These are phyloP conservation scores for Aspidapion aeneum DNA, from an alignment of 2,888 invertebrate species.

Conservation along the genomic window DNA sequence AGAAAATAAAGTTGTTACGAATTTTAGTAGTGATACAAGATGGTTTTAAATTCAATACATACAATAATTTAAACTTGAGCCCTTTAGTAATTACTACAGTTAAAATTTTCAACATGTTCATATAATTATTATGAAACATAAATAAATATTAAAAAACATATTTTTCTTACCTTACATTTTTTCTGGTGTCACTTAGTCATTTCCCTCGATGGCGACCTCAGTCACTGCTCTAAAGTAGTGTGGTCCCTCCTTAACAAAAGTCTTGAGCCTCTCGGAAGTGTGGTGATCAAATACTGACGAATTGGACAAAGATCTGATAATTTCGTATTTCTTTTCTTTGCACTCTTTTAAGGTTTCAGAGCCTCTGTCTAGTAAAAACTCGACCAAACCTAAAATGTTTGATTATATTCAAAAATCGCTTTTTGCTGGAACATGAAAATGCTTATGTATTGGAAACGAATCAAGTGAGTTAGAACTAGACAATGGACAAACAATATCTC, in stretches of 20 bases:
- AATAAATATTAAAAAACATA: background rate
- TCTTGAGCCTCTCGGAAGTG: conserved; percentile 59
- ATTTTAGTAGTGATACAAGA: too few relatives aligned
- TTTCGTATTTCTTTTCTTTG: conserved; percentile 71
- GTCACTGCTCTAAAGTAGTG: conserved; percentile 66
- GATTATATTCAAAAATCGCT: background rate
- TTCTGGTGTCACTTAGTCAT: conserved; percentile 34
- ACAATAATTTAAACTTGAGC: too few relatives aligned
- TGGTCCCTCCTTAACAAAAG: conserved; percentile 74
- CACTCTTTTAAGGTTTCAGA: conserved; percentile 66
- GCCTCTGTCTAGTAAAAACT: conserved; percentile 74
- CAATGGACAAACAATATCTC: too few relatives aligned
- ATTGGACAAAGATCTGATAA: conserved; percentile 61
- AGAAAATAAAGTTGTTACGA: too few relatives aligned
- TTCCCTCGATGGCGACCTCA: conserved; percentile 74
- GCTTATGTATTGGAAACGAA: too few relatives aligned
- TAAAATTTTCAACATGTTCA: too few relatives aligned
- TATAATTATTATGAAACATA: too few relatives aligned
- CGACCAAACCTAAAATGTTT: conserved; percentile 63
- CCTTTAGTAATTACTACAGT: too few relatives aligned
- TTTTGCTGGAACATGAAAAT: background rate
- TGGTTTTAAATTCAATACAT: too few relatives aligned
- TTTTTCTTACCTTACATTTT: background rate
- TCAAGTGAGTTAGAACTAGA: too few relatives aligned
- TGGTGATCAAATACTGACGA: conserved; percentile 57